phyloP scores from a whole-genome alignment of 1,140 invertebrate species.

The Microplitis demolitor region DNA sequence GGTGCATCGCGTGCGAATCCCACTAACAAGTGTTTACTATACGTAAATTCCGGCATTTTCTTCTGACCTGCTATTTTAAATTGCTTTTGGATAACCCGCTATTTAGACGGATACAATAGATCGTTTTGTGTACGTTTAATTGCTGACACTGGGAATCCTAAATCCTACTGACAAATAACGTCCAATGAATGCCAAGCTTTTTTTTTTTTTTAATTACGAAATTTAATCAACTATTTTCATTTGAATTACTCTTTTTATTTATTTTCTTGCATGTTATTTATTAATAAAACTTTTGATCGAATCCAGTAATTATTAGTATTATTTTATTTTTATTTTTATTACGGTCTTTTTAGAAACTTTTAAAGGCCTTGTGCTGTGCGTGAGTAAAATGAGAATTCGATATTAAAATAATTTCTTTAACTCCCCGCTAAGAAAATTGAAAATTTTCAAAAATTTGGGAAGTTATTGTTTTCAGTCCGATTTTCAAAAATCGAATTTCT shows the following conservation, averaged over 20 bases:
- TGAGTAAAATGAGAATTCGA: too few species aligned
- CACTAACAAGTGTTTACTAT: slow-evolving; percentile 25
- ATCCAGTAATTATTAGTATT: not conserved
- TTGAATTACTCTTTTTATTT: not conserved
- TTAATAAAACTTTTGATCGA: not conserved
- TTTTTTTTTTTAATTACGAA: too few species aligned
- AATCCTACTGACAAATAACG: too few species aligned
- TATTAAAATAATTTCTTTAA: too few species aligned
- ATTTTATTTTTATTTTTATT: not conserved
- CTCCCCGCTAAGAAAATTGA: too few species aligned
- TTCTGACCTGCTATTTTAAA: not conserved
- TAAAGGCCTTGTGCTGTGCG: too few species aligned
- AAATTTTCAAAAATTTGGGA: too few species aligned
- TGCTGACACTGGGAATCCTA: too few species aligned
- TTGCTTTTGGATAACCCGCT: not conserved
- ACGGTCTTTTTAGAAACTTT: not conserved
- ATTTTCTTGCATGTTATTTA: not conserved
- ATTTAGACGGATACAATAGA: not conserved
- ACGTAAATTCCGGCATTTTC: slow-evolving; percentile 22
- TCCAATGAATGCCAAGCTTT: too few species aligned
- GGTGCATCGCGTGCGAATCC: not conserved
- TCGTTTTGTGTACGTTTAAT: not conserved
- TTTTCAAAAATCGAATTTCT: too few species aligned
- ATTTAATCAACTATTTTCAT: too few species aligned
- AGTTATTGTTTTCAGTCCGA: too few species aligned